Conservation (phyloP, 2,888 invertebrate genomes). For the Carpatolechia fugitivella region DNA sequence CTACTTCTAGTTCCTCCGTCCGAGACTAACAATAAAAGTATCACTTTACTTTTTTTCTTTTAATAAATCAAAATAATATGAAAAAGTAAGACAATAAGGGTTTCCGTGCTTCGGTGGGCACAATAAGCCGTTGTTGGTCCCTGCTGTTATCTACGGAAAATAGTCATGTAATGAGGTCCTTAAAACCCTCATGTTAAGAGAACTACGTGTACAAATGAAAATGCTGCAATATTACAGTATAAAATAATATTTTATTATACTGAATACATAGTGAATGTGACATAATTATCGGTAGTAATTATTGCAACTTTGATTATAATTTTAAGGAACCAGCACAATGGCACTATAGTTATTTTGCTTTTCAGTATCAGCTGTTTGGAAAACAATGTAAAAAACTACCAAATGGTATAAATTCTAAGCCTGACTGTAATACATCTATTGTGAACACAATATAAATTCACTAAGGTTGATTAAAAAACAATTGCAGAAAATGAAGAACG, state of each 20-base stretch:
- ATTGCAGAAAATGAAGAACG: neutral
- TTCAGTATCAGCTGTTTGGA: constrained; percentile 19
- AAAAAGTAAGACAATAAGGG: too few relatives aligned
- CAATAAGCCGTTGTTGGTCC: too few relatives aligned
- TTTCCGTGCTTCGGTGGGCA: too few relatives aligned
- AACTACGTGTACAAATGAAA: too few relatives aligned
- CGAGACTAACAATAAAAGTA: too few relatives aligned
- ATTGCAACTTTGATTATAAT: constrained; percentile 35
- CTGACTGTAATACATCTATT: neutral
- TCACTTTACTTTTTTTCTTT: too few relatives aligned
- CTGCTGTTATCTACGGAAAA: too few relatives aligned
- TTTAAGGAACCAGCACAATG: constrained; percentile 63
- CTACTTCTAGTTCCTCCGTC: too few relatives aligned
- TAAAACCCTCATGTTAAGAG: too few relatives aligned
- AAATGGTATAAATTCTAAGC: constrained; percentile 15
- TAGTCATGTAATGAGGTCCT: too few relatives aligned
- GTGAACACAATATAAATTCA: neutral
- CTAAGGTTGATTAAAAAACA: neutral
- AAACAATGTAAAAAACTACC: constrained; percentile 16
- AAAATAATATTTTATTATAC: constrained; percentile 64
- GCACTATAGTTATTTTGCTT: constrained; percentile 43
- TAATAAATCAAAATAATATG: too few relatives aligned
- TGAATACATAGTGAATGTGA: constrained; percentile 48
- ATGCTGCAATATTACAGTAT: constrained; percentile 44
- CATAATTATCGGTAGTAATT: constrained; percentile 48